A percentile compares a stretch with the other conserved stretches of the same genome.
These are phyloP conservation scores for Agonum fuliginosum DNA, from an alignment of 2,888 invertebrate species.

Conservation along the genomic window DNA sequence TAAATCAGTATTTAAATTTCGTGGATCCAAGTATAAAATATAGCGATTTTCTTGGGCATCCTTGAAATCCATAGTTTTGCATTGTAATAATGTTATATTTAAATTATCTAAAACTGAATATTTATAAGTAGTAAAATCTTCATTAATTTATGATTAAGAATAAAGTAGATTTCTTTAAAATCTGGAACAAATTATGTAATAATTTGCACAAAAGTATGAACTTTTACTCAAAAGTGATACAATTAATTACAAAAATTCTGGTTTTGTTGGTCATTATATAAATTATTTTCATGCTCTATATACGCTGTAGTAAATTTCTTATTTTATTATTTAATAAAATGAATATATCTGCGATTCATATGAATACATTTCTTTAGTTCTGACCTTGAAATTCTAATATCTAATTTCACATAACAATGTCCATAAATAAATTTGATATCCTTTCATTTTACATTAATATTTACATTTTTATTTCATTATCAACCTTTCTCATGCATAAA, in stretches of 20 bases:
- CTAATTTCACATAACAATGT: constrained; percentile 15
- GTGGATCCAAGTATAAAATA: no score
- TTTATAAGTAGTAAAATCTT: background rate
- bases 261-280: constrained; percentile 35
- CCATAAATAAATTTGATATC: background rate
- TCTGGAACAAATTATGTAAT: constrained; percentile 32
- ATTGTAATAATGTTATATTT: no score
- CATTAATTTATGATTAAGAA: background rate
- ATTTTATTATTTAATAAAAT: constrained; percentile 30
- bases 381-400: constrained; percentile 26
- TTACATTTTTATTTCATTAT: constrained; percentile 7
- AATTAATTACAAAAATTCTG: constrained; percentile 43
- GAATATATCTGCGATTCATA: background rate
- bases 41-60: no score
- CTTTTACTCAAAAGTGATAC: constrained; percentile 42
- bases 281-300: constrained; percentile 44
- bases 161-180: constrained; percentile 1
- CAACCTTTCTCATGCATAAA: constrained; percentile 10
- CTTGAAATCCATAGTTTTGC: background rate
- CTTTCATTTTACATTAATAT: constrained; percentile 2
- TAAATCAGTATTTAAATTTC: no score
- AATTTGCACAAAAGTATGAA: constrained; percentile 31
- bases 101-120: background rate
- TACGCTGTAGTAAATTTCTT: constrained; percentile 22
- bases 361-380: background rate